Conservation (phyloP, 2,797 vertebrate species). For the Adelosebastes latens region DNA sequence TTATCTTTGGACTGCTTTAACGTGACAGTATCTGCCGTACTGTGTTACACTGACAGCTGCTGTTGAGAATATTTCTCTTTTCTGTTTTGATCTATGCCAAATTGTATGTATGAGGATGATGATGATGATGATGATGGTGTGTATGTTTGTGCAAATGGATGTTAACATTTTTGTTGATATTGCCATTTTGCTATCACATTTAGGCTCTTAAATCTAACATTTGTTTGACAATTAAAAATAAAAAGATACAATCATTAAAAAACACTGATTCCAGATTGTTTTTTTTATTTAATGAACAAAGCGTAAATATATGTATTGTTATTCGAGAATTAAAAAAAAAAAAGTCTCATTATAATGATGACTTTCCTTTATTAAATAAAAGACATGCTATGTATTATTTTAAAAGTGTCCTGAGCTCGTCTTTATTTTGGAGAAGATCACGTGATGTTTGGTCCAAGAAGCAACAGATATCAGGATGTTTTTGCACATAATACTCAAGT, state of each 20-base stretch:
- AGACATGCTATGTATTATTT: neutral
- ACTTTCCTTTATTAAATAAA: neutral
- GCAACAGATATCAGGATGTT: neutral
- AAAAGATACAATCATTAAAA: constrained; percentile 67
- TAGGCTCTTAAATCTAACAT: constrained; percentile 58
- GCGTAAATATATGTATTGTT: neutral
- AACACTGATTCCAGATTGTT: neutral
- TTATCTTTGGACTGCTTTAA: constrained; percentile 64
- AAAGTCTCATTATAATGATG: neutral
- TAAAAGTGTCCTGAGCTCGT: no score
- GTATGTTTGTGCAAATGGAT: constrained; percentile 8
- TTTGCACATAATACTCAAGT: neutral
- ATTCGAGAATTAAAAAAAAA: neutral
- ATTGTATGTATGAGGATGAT: constrained; percentile 18
- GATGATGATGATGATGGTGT: neutral
- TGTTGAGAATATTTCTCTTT: constrained; percentile 84
- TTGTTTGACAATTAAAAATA: constrained; percentile 74
- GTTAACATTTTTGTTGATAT: constrained; percentile 30
- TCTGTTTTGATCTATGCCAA: constrained; percentile 58
- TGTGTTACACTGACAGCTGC: constrained; percentile 67
- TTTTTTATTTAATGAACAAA: neutral
- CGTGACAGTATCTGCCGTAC: constrained; percentile 58
- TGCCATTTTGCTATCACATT: constrained; percentile 42
- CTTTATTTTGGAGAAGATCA: neutral
- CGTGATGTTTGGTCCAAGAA: neutral